Base-by-base conservation (phyloP, 2,888 invertebrate genomes). In the Drosophila neotestacea region DNA sequence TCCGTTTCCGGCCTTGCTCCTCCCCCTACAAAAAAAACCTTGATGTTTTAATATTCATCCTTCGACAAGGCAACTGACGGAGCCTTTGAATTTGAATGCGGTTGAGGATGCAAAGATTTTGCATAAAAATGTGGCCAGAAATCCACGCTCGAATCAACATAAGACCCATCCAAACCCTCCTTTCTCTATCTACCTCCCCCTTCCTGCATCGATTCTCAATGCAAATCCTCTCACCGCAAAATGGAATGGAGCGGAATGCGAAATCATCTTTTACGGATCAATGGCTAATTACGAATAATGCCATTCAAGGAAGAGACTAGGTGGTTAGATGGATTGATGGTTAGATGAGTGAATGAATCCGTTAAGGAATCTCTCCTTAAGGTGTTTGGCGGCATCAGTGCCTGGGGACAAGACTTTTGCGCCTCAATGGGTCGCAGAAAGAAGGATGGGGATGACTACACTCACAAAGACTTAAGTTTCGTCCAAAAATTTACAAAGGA, bases 231-330 rank as follows among this genome's bases (percentile, higher is more conserved):
- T 82, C 80, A 76, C 88, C 72, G 80, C 77, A 71, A 61, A 68
- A 73, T 65, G 61, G 47, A 79, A 65, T 59, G 65, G 73, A 77
- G 70, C 63, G 65, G 76, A 72, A 73, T 77, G 71, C 65, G 74
- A 91, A 91, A 90, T 89, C 91, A 91, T 90, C 91, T 90, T 91
- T 91, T 68, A 81, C 82, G 89, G 85, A 85, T 91, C 89, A 90
- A 85, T 91, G 91, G 77, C 79, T 90, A 88, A 90, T 90, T 88
- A 83, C 74, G 82, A 83, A 80, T 85, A 89, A 91, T 90, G 88
- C 91, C 90, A 83, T 83, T 90, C 89, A 83, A 71, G n/a, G 11
- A 3, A 28, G 6, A 16, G 27, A 36, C 32, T 30, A 22, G 32
- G 44, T 32, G 30, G 22, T 28, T 39, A 36, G 51, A 48, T 34